phyloP scores from a whole-genome alignment of 2,888 invertebrate species.

The Seladonia tumulorum region DNA sequence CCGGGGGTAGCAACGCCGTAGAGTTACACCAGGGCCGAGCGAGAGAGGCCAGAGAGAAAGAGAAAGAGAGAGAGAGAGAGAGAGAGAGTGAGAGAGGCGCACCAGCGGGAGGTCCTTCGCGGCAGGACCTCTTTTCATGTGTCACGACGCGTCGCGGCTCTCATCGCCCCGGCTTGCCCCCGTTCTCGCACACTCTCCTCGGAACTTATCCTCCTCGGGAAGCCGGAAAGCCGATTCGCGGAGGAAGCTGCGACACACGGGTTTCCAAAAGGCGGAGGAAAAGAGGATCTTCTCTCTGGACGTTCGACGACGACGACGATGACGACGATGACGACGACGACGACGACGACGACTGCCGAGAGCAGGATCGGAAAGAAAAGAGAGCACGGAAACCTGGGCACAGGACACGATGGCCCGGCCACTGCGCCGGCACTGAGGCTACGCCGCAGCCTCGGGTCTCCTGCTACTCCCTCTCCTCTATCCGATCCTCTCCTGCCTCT shows the following conservation, averaged over 20 bases:
- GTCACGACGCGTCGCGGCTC: constrained; percentile 55
- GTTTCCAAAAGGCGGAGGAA: neutral
- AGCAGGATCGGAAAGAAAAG: constrained; percentile 62
- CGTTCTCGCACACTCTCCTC: neutral
- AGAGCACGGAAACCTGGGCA: constrained; percentile 72
- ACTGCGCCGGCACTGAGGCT: constrained; percentile 84
- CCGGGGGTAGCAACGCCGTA: neutral
- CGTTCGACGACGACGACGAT: constrained; percentile 44
- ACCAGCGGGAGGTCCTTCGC: constrained; percentile 32
- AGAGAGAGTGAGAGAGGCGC: constrained; percentile 16
- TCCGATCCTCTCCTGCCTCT: constrained; percentile 26
- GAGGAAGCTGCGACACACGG: neutral
- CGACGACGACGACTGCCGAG: constrained; percentile 51
- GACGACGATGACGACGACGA: neutral
- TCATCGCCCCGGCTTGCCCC: neutral
- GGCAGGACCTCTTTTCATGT: constrained; percentile 36
- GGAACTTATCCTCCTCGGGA: neutral
- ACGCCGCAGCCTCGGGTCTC: constrained; percentile 83
- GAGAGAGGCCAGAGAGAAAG: neutral
- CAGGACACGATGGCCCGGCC: constrained; percentile 84
- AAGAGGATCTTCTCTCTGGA: constrained; percentile 27
- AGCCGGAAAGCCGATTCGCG: neutral
- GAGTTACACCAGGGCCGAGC: neutral
- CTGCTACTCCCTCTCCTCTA: constrained; percentile 76
- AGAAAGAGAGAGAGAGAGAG: too few relatives aligned